Percentiles rank a stretch among this genome's conserved stretches.
These are phyloP conservation scores for Synanthedon myopaeformis DNA, from an alignment of 2,888 invertebrate genomes.

Conservation along the genomic window DNA sequence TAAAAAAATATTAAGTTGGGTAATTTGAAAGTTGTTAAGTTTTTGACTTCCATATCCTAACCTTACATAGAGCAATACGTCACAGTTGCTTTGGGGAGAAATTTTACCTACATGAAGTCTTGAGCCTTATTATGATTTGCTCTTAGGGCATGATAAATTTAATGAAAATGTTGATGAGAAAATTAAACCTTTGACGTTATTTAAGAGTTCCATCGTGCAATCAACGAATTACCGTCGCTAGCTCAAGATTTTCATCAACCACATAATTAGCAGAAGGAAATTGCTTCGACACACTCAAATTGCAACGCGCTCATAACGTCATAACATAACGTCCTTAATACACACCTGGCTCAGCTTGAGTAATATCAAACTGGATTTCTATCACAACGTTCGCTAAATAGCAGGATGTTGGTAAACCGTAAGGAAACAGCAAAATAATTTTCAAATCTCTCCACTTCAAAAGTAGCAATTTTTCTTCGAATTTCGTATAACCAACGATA, in stretches of 20 bases:
- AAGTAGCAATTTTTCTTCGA: neutral
- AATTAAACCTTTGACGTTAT: slow-evolving; percentile 19
- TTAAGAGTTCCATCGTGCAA: slow-evolving; percentile 3
- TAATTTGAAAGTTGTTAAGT: too few relatives aligned
- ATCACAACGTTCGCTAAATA: neutral
- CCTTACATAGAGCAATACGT: too few relatives aligned
- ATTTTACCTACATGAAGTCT: too few relatives aligned
- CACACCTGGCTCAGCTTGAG: slow-evolving; percentile 10
- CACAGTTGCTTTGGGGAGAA: too few relatives aligned
- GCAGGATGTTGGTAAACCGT: neutral
- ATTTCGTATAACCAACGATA: neutral
- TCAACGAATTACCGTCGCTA: slow-evolving; percentile 6
- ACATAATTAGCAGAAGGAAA: slow-evolving; percentile 57
- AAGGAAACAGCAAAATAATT: neutral
- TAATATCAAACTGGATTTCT: slow-evolving; percentile 13
- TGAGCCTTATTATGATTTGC: too few relatives aligned
- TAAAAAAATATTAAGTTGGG: too few relatives aligned
- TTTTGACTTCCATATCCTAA: too few relatives aligned
- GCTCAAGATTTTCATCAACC: slow-evolving; percentile 41
- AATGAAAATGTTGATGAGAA: neutral
- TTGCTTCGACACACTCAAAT: slow-evolving; percentile 33
- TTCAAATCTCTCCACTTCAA: neutral
- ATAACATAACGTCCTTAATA: slow-evolving; percentile 10
- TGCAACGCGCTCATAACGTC: slow-evolving; percentile 9
- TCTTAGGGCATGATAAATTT: too few relatives aligned